Evolutionary conservation across 64 coral and sea anemone genomes (phyloP).

Genomic region (Montipora cactus): DNA sequence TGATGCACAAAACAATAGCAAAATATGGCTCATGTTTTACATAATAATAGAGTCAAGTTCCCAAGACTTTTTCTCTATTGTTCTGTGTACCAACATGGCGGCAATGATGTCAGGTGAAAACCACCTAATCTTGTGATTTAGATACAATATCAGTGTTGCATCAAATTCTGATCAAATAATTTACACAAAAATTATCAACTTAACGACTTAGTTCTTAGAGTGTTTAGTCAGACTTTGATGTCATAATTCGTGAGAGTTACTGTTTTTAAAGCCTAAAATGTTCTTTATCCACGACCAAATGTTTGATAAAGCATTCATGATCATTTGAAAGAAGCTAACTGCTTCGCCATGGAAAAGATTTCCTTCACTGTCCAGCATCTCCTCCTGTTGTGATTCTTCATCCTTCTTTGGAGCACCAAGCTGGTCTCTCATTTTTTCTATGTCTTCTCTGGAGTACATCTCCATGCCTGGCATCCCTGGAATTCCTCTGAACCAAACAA

Average conservation of each 20-base stretch:
- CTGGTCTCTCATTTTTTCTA: constrained; percentile 75
- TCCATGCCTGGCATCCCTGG: constrained; percentile 99
- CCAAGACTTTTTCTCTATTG: no score
- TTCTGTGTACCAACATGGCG: no score
- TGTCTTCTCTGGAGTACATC: constrained; percentile 98
- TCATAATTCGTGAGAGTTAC: constrained; percentile 71
- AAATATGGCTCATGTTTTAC: no score
- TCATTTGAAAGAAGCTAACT: constrained; percentile 85
- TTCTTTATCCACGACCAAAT: constrained; percentile 84
- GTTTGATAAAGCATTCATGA: constrained; percentile 51
- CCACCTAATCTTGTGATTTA: no score
- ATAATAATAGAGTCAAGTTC: no score
- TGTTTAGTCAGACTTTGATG: neutral
- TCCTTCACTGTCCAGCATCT: constrained; percentile 50
- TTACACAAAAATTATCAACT: no score
- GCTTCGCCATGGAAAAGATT: constrained; percentile 59
- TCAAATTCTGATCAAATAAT: neutral
- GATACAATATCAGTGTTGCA: neutral
- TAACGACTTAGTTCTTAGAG: neutral
- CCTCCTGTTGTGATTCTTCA: constrained; percentile 1
- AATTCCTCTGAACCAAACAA: constrained; percentile 68
- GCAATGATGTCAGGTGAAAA: no score
- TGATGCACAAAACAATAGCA: no score
- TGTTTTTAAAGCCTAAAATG: constrained; percentile 65
- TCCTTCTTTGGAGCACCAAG: constrained; percentile 62